phyloP scores from a whole-genome alignment of 2,888 invertebrate genomes.

The Neocrepidodera transversa region DNA sequence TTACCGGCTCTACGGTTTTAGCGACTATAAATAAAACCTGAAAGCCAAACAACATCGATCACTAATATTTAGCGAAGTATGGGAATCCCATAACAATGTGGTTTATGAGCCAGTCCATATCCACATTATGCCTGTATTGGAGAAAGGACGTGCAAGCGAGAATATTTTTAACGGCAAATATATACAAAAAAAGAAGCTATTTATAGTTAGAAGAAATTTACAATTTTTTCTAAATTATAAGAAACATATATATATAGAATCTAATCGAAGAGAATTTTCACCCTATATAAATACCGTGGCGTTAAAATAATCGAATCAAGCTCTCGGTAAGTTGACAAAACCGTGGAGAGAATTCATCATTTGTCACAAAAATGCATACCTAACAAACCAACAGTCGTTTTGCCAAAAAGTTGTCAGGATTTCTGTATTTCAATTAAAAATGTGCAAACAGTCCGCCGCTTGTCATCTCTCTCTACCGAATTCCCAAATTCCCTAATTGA shows the following conservation, averaged over 20 bases:
- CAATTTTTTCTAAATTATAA: too few relatives aligned
- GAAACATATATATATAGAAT: too few relatives aligned
- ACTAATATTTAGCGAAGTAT: constrained; percentile 52
- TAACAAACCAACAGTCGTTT: constrained; percentile 55
- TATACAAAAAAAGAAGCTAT: too few relatives aligned
- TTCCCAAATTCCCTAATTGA: constrained; percentile 53
- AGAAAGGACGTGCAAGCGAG: not conserved
- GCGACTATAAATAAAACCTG: constrained; percentile 49
- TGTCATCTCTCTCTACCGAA: constrained; percentile 52
- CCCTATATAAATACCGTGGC: not conserved
- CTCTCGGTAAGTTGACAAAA: constrained; percentile 10
- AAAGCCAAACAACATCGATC: constrained; percentile 51
- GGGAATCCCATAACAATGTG: constrained; percentile 49
- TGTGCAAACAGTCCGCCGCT: constrained; percentile 56
- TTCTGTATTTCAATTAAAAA: constrained; percentile 58
- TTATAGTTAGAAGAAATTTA: too few relatives aligned
- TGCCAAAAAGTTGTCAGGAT: constrained; percentile 44
- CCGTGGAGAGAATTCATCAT: constrained; percentile 16
- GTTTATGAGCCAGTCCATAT: constrained; percentile 44
- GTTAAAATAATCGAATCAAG: not conserved
- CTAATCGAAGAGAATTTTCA: too few relatives aligned
- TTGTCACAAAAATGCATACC: constrained; percentile 41
- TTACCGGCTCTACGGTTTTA: constrained; percentile 40
- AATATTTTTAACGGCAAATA: too few relatives aligned
- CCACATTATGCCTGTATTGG: constrained; percentile 29